Conservation (phyloP, 2,113 vertebrate species). For the Fregata magnificens region DNA sequence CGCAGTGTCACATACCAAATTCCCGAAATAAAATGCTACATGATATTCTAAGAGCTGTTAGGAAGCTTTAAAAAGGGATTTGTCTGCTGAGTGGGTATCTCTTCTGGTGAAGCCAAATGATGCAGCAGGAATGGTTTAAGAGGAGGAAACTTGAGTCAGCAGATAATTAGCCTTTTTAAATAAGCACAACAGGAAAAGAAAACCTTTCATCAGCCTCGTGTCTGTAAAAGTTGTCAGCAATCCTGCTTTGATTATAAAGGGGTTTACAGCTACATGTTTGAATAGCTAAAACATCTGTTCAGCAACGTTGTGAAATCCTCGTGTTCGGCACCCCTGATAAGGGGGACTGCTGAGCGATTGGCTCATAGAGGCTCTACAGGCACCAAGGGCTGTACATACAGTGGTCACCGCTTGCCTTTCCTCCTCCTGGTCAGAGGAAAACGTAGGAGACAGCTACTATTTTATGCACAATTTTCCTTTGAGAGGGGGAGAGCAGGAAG, state of each 20-base stretch:
- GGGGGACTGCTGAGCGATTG: conserved; percentile 53
- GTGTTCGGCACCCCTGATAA: conserved; percentile 68
- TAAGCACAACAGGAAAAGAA: not conserved
- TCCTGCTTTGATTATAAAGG: conserved; percentile 61
- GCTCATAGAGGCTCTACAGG: conserved; percentile 49
- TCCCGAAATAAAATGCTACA: conserved; percentile 76
- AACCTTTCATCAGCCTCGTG: not conserved
- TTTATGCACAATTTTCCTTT: conserved; percentile 47
- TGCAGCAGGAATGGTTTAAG: conserved; percentile 38
- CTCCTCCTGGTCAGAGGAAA: conserved; percentile 52
- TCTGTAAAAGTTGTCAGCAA: conserved; percentile 37
- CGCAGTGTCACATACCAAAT: conserved; percentile 61
- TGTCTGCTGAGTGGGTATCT: conserved; percentile 23
- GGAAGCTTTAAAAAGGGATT: conserved; percentile 75
- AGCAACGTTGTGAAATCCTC: conserved; percentile 69
- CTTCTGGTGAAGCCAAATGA: conserved; percentile 54
- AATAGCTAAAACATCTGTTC: conserved; percentile 75
- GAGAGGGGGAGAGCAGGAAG: conserved; percentile 44
- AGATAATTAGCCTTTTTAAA: conserved; percentile 49
- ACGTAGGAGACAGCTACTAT: conserved; percentile 43
- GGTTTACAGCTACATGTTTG: conserved; percentile 63
- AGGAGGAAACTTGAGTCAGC: conserved; percentile 29
- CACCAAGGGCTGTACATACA: conserved; percentile 44
- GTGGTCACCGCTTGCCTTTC: conserved; percentile 64
- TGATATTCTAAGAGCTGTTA: conserved; percentile 65